Conservation (phyloP, 1,140 invertebrate species). For the Cyphomyrmex costatus region DNA sequence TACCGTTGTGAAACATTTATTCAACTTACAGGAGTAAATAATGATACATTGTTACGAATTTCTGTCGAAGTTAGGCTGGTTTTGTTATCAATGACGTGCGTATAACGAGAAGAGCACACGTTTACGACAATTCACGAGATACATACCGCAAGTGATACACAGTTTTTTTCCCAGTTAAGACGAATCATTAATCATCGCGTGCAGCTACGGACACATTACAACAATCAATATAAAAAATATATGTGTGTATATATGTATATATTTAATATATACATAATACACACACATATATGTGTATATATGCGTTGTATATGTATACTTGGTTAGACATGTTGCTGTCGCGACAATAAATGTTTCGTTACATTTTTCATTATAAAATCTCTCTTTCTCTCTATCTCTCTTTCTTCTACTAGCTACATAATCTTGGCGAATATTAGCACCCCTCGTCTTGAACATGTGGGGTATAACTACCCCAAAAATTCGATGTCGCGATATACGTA, state of each 20-base stretch:
- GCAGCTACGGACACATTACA: slow-evolving; percentile 54
- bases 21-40: slow-evolving; percentile 81
- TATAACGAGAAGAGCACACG: slow-evolving; percentile 73
- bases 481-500: slow-evolving; percentile 70
- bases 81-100: slow-evolving; percentile 78
- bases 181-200: slow-evolving; percentile 47
- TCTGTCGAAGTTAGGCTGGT: slow-evolving; percentile 71
- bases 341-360: slow-evolving; percentile 75
- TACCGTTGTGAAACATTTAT: slow-evolving; percentile 84
- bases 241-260: slow-evolving; percentile 44
- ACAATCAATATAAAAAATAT: slow-evolving; percentile 77
- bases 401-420: slow-evolving; percentile 68
- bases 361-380: slow-evolving; percentile 78
- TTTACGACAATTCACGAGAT: slow-evolving; percentile 74
- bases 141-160: slow-evolving; percentile 69
- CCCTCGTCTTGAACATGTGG: slow-evolving; percentile 69
- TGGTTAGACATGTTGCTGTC: slow-evolving; percentile 74
- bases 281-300: slow-evolving; percentile 62
- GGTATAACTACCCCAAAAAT: slow-evolving; percentile 67
- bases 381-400: slow-evolving; percentile 35
- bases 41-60: slow-evolving; percentile 78
- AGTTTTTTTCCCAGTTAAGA: slow-evolving; percentile 44
- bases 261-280: no score
- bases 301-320: slow-evolving; percentile 22
- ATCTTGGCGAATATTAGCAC: slow-evolving; percentile 78